Evolutionary conservation across 1,140 invertebrate genomes (phyloP).

Genomic region (Stegodyphus mimosarum): DNA sequence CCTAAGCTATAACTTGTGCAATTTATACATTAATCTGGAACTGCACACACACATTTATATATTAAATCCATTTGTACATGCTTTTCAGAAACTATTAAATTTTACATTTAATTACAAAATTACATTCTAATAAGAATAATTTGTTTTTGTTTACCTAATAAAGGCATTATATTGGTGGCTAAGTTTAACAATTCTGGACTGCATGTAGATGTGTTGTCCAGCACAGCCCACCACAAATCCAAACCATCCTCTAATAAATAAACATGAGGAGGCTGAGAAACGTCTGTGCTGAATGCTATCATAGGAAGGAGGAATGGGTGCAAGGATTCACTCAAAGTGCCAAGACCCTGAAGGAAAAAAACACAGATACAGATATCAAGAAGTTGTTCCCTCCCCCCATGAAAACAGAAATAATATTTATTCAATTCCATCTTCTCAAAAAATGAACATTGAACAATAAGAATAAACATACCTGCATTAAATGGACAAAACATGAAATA

Average conservation of each 20-base stretch:
- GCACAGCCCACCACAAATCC: conserved; percentile 85
- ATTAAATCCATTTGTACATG: conserved; percentile 44
- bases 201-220: conserved; percentile 78
- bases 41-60: too few species aligned
- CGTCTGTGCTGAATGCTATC: conserved; percentile 81
- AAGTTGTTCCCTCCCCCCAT: background rate
- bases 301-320: conserved; percentile 80
- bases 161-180: conserved; percentile 78
- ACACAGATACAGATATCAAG: conserved; percentile 32
- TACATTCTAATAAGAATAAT: background rate
- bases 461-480: conserved; percentile 75
- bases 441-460: background rate
- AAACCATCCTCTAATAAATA: conserved; percentile 93
- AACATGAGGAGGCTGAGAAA: conserved; percentile 82
- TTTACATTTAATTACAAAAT: conserved; percentile 6
- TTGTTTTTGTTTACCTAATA: conserved; percentile 75
- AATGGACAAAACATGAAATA: conserved; percentile 83
- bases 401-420: too few species aligned
- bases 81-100: conserved; percentile 39
- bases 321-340: conserved; percentile 72
- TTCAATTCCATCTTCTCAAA: too few species aligned
- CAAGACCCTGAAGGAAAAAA: conserved; percentile 71
- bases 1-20: too few species aligned
- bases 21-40: too few species aligned
- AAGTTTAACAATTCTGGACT: conserved; percentile 75